phyloP scores from a whole-genome alignment of 1,140 invertebrate genomes.

The Solen grandis region DNA sequence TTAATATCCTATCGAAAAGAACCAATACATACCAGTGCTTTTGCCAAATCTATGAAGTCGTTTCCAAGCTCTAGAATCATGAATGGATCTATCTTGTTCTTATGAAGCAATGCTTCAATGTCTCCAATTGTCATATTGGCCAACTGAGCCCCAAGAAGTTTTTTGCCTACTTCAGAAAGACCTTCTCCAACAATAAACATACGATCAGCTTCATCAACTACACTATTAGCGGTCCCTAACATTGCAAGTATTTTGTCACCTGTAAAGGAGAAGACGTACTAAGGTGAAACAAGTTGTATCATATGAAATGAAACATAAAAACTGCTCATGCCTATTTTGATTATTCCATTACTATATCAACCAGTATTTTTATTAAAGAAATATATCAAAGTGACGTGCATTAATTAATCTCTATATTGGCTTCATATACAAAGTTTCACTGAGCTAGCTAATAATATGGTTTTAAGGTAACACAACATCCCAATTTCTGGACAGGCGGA shows the following conservation, averaged over 20 bases:
- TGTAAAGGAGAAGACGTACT: constrained; percentile 29
- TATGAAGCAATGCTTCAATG: constrained; percentile 61
- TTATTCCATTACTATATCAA: no score
- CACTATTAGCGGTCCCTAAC: constrained; percentile 40
- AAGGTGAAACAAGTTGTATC: no score
- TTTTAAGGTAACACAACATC: no score
- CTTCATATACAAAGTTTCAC: no score
- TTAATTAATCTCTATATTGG: no score
- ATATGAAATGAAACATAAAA: no score
- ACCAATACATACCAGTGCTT: constrained; percentile 58
- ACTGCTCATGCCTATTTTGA: no score
- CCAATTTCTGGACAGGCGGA: no score
- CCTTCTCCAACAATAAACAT: constrained; percentile 65
- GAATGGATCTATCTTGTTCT: constrained; percentile 67
- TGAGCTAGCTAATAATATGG: no score
- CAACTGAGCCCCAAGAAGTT: constrained; percentile 64
- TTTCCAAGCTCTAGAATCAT: constrained; percentile 58
- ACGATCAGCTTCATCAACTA: constrained; percentile 55
- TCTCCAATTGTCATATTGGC: constrained; percentile 72
- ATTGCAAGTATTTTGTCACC: constrained; percentile 55
- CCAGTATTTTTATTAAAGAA: no score
- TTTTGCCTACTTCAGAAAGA: constrained; percentile 58
- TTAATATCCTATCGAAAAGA: no score
- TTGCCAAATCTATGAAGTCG: constrained; percentile 64
- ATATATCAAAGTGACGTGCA: no score